phyloP scores from a whole-genome alignment of 2,797 vertebrate species.

The Dicrostonyx torquatus region DNA sequence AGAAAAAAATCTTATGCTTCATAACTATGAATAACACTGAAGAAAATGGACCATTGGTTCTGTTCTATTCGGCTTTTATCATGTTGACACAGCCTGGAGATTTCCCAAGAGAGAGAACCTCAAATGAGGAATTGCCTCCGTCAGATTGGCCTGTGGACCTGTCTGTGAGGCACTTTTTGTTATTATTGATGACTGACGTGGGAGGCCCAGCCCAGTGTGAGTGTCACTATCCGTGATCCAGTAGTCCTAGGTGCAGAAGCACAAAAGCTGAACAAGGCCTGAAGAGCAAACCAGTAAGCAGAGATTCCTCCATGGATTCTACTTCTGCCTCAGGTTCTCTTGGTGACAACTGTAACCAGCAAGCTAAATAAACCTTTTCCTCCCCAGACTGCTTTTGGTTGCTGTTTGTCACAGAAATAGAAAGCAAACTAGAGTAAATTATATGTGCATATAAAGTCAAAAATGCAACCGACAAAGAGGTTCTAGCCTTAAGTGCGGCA shows the following conservation, averaged over 20 bases:
- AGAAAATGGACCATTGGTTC: neutral
- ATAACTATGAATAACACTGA: neutral
- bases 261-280: neutral
- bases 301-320: too few relatives aligned
- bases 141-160: neutral
- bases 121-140: neutral
- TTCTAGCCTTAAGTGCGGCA: too few relatives aligned
- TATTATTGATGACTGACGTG: neutral
- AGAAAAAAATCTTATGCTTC: too few relatives aligned
- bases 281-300: neutral
- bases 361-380: neutral
- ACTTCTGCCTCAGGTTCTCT: too few relatives aligned
- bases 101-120: neutral
- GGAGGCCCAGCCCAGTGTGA: neutral
- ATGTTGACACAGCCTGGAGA: neutral
- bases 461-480: neutral
- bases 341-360: too few relatives aligned
- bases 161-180: neutral
- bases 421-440: neutral
- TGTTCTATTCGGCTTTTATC: too few relatives aligned
- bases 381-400: neutral
- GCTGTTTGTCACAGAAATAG: neutral
- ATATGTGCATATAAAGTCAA: neutral
- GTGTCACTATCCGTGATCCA: neutral
- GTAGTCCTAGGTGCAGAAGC: too few relatives aligned